phyloP scores from a whole-genome alignment of 2,888 invertebrate species.

The Coleophora deauratella region DNA sequence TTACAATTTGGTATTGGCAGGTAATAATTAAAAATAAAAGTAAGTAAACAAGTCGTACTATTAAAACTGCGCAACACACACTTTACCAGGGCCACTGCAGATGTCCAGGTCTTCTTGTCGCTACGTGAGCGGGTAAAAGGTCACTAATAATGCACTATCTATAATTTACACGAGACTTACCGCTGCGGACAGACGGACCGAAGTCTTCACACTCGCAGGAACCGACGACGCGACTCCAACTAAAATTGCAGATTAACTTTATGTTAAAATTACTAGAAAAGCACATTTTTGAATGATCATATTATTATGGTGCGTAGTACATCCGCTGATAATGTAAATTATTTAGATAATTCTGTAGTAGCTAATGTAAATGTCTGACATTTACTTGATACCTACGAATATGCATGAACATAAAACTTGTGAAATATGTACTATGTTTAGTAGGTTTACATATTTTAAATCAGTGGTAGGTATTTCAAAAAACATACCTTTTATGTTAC shows the following conservation, averaged over 20 bases:
- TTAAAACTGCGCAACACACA: conserved; percentile 10
- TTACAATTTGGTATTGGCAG: conserved; percentile 19
- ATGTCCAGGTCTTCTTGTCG: conserved; percentile 1
- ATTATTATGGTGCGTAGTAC: too few relatives aligned
- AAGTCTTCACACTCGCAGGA: conserved; percentile 7
- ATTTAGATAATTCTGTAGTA: too few relatives aligned
- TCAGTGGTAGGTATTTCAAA: too few relatives aligned
- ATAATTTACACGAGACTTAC: conserved; percentile 60
- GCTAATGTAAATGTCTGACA: too few relatives aligned
- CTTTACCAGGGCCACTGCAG: conserved; percentile 12
- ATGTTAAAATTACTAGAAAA: neutral
- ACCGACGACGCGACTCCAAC: conserved; percentile 41
- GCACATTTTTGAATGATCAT: too few relatives aligned
- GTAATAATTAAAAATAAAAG: conserved; percentile 13
- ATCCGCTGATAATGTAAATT: too few relatives aligned
- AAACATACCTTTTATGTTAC: too few relatives aligned
- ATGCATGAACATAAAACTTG: too few relatives aligned
- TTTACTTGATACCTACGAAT: too few relatives aligned
- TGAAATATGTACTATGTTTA: too few relatives aligned
- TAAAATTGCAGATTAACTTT: conserved; percentile 38
- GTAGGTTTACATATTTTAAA: too few relatives aligned
- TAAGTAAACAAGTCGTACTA: conserved; percentile 11
- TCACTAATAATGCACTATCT: conserved; percentile 55
- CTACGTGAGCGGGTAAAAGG: conserved; percentile 9
- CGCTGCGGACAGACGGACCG: conserved; percentile 26